Base-by-base conservation (phyloP, 35 echinoderm and acorn worm genomes). In the Amphiura filiformis region DNA sequence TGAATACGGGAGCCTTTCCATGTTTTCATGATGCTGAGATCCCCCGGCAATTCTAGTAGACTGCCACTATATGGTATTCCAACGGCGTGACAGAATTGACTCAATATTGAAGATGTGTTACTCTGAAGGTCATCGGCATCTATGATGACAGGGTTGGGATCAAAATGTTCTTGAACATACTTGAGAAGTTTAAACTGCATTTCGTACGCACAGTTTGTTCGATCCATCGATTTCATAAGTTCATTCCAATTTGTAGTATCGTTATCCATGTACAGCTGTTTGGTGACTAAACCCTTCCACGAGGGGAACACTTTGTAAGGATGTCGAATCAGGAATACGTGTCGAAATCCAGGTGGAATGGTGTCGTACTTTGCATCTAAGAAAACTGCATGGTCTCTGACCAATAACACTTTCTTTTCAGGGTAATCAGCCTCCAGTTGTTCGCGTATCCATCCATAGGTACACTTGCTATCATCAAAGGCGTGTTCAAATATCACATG, bases 71-170 rank as follows among this genome's bases (percentile, higher is more conserved):
- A 89, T 37, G 30, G 78, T 18, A 89, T 75, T 4, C 87, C 78
- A 32, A 80, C 38, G 22, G 30, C 22, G 1, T 81, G 41, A 70
- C 87, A 89, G 35, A 65, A n/a, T n/a, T n/a, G n/a, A n/a, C n/a
- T n/a, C n/a, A n/a, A 89, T 26, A 89, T 82, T 22, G 42, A 80
- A 0, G 78, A 38, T 32, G 87, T 78, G n/a, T 89, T 65, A 39
- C 42, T 30, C 18, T 81, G 37, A 31, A 89, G 79, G 37, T 89
- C 87, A 82, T 89, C 87, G 11, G 78, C n/a, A 64, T 89, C 87
- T 0, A 89, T 80, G 35, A 82, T 75, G 11, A 82, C 35, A 37
- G 79, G 78, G 28, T 89, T 57, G 20, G 34, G 41, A 36, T 82
- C 0, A 82, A 39, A 28, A 44, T 47, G 17, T 47, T 52, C 49